Conservation (phyloP, 2,888 invertebrate species). For the Macaria liturata region DNA sequence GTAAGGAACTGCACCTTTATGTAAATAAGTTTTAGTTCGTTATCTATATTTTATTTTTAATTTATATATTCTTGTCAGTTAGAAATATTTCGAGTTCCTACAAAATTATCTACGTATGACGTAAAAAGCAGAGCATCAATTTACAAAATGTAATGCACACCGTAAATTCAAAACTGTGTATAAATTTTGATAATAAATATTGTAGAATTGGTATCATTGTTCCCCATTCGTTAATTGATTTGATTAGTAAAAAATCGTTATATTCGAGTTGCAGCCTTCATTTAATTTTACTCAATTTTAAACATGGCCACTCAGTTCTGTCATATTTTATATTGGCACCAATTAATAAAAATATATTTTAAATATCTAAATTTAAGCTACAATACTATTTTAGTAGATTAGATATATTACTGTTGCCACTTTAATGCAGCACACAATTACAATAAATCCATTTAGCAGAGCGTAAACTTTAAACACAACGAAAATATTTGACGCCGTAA, state of each 20-base stretch:
- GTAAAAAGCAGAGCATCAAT: conserved; percentile 34
- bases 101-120: conserved; percentile 2
- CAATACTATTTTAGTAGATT: conserved; percentile 19
- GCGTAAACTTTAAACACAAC: conserved; percentile 14
- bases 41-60: background rate
- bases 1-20: conserved; percentile 26
- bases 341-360: conserved; percentile 44
- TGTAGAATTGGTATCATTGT: conserved; percentile 60
- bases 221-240: conserved; percentile 66
- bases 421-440: no score
- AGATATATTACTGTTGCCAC: no score
- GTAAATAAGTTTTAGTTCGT: background rate
- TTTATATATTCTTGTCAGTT: conserved; percentile 3
- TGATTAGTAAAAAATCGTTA: conserved; percentile 38
- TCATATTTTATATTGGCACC: conserved; percentile 63
- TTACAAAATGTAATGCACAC: conserved; percentile 21
- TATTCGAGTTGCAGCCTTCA: conserved; percentile 36
- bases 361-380: conserved; percentile 39
- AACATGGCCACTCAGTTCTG: conserved; percentile 44
- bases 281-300: conserved; percentile 19
- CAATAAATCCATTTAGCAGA: background rate
- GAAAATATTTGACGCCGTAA: conserved; percentile 22
- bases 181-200: conserved; percentile 37
- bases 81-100: conserved; percentile 9
- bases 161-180: conserved; percentile 16